Percentiles rank a stretch among this genome's conserved stretches.
Evolutionary conservation across 2,888 invertebrate species (phyloP).

Genomic region (Mayetiola destructor): DNA sequence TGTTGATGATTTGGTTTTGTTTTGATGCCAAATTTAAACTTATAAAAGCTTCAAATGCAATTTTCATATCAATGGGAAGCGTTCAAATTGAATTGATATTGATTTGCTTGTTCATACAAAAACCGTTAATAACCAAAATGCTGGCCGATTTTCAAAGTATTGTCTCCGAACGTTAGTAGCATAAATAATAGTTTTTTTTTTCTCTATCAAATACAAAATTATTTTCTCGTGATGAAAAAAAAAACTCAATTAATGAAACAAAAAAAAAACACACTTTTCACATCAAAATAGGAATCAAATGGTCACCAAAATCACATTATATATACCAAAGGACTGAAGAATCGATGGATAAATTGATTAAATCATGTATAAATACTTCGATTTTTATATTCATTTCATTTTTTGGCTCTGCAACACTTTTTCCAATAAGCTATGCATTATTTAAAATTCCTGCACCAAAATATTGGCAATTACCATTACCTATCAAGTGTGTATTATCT

Average conservation of each 20-base stretch:
- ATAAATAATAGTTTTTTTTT: too few species aligned
- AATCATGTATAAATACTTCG: neutral
- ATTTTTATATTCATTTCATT: neutral
- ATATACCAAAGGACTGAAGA: neutral
- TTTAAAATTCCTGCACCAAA: neutral
- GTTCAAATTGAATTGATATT: neutral
- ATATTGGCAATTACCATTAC: neutral
- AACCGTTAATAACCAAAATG: neutral
- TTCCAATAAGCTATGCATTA: neutral
- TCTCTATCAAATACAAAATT: too few species aligned
- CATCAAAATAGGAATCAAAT: too few species aligned
- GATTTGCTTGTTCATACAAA: neutral
- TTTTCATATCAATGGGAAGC: neutral
- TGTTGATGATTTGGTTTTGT: neutral
- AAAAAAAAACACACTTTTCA: too few species aligned
- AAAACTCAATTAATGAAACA: too few species aligned
- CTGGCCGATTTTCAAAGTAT: neutral
- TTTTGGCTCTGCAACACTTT: neutral
- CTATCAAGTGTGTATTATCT: neutral
- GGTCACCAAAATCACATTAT: neutral
- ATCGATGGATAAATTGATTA: neutral
- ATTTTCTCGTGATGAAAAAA: too few species aligned
- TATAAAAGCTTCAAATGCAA: neutral
- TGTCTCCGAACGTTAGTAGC: neutral
- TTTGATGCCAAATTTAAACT: neutral